phyloP scores from a whole-genome alignment of 1,140 invertebrate genomes.

The Orchestia grillus region DNA sequence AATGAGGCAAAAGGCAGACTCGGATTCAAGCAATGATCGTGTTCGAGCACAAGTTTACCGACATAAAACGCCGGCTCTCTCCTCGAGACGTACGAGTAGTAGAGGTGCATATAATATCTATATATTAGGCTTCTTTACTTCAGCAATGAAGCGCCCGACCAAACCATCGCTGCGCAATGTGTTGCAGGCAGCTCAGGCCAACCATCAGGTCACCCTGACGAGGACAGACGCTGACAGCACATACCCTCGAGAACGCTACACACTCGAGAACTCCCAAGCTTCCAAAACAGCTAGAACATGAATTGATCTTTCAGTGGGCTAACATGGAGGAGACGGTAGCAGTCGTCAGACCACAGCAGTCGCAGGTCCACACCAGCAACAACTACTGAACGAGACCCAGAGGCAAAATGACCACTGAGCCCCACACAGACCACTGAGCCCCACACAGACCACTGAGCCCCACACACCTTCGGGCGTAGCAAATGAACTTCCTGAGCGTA shows the following conservation, averaged over 20 bases:
- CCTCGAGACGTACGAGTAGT: neutral
- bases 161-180: neutral
- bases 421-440: no score
- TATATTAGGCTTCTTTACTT: neutral
- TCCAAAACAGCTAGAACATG: no score
- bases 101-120: neutral
- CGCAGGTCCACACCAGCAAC: neutral
- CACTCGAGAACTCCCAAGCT: no score
- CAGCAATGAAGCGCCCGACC: neutral
- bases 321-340: no score
- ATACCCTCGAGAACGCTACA: no score
- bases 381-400: neutral
- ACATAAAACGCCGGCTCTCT: neutral
- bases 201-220: neutral
- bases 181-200: neutral
- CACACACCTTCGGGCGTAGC: slow-evolving; percentile 80
- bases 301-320: no score
- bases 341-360: no score
- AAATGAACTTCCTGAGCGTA: slow-evolving; percentile 89
- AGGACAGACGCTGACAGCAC: no score
- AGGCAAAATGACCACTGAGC: no score
- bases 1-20: neutral
- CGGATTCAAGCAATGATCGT: neutral
- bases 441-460: neutral
- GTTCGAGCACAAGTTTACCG: neutral